Conservation (phyloP, 64 coral and sea anemone genomes). For the Porites australiensis region DNA sequence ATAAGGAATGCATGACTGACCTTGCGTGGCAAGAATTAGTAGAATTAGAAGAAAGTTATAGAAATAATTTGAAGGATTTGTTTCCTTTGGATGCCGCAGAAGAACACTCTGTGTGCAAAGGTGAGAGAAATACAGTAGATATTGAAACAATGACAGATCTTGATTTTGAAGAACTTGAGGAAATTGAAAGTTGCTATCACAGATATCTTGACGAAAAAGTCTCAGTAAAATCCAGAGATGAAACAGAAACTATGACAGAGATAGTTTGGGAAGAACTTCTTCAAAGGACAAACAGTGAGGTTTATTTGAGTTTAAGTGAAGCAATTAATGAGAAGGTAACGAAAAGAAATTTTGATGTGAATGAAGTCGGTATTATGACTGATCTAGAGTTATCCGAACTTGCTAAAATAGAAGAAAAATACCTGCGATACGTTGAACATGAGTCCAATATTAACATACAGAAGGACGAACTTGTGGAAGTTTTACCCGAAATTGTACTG, state of each 20-base stretch:
- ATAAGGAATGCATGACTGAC: slow-evolving; percentile 61
- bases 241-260: slow-evolving; percentile 51
- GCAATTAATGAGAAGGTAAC: neutral
- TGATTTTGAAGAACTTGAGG: slow-evolving; percentile 6
- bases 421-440: slow-evolving; percentile 36
- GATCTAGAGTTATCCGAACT: slow-evolving; percentile 63
- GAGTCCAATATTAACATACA: neutral
- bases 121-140: slow-evolving; percentile 25
- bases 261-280: slow-evolving; percentile 53
- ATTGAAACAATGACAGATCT: slow-evolving; percentile 42
- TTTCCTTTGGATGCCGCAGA: neutral
- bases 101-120: neutral
- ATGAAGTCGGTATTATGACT: slow-evolving; percentile 46
- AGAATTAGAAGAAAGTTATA: slow-evolving; percentile 19
- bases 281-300: slow-evolving; percentile 1
- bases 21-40: slow-evolving; percentile 17
- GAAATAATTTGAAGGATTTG: neutral
- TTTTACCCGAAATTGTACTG: slow-evolving; percentile 38
- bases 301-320: neutral
- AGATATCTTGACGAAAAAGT: neutral
- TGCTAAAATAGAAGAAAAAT: slow-evolving; percentile 56
- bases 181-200: slow-evolving; percentile 48
- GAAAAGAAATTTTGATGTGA: slow-evolving; percentile 6
- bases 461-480: slow-evolving; percentile 18
- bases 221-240: neutral